Conservation (phyloP, 2,113 vertebrate species). For the Pyxicephalus adspersus region DNA sequence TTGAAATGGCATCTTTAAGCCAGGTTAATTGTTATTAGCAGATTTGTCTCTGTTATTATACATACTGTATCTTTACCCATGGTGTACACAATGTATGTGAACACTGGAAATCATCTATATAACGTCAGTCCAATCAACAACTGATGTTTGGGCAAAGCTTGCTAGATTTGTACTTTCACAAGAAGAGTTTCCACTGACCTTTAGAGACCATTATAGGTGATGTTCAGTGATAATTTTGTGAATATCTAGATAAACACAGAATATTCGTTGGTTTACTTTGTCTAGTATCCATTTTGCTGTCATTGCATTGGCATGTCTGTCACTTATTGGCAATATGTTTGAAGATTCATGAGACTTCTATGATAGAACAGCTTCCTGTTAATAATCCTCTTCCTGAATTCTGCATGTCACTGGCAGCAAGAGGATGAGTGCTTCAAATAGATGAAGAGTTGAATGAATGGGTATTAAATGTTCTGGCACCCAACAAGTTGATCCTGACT, state of each 20-base stretch:
- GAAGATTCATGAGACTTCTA: not conserved
- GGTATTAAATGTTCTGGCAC: not conserved
- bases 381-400: not conserved
- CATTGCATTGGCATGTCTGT: not conserved
- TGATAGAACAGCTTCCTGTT: not conserved
- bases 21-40: too few species aligned
- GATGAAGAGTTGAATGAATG: not conserved
- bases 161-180: too few species aligned
- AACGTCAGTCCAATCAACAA: too few species aligned
- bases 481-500: not conserved
- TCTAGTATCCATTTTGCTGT: not conserved
- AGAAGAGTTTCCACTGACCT: too few species aligned
- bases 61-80: too few species aligned
- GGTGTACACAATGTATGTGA: too few species aligned
- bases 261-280: not conserved
- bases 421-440: not conserved
- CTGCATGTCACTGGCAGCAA: constrained; percentile 8
- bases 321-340: not conserved
- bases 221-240: too few species aligned
- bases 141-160: too few species aligned
- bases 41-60: too few species aligned
- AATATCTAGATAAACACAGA: not conserved
- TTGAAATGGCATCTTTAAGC: not conserved
- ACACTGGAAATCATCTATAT: too few species aligned
- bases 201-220: too few species aligned